Conservation (phyloP, 2,797 vertebrate genomes). For the Gymnoscopelus braueri region DNA sequence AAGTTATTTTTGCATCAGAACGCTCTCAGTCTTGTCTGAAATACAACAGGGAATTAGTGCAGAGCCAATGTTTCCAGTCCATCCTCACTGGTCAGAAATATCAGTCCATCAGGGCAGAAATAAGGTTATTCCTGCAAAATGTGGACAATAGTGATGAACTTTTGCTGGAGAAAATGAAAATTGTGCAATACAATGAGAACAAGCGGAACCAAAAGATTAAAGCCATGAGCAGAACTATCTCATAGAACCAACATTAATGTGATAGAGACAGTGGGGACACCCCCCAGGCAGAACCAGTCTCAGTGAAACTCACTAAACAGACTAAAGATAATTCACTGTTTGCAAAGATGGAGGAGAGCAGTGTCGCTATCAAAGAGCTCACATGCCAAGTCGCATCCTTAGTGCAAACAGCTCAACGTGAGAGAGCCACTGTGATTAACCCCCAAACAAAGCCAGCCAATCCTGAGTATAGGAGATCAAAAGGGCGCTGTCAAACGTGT, state of each 20-base stretch:
- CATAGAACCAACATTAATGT: constrained; percentile 1
- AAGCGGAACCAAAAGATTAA: constrained; percentile 22
- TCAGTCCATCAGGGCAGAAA: too few species aligned
- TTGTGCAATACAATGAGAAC: constrained; percentile 22
- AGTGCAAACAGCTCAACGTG: background rate
- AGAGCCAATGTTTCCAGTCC: constrained; percentile 33
- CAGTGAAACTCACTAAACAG: constrained; percentile 7
- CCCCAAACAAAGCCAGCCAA: background rate
- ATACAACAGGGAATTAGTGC: constrained; percentile 21
- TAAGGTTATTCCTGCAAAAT: constrained; percentile 17
- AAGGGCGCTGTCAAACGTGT: background rate
- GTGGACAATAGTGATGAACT: constrained; percentile 35
- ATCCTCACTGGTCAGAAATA: too few species aligned
- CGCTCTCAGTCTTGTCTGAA: constrained; percentile 15
- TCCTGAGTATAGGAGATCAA: background rate
- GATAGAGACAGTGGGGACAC: background rate
- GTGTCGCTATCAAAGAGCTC: constrained; percentile 28
- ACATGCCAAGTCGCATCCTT: constrained; percentile 26
- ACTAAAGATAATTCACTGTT: constrained; percentile 1
- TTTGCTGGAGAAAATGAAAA: constrained; percentile 33
- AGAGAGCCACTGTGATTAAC: background rate
- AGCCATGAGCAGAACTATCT: background rate
- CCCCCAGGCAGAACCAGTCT: background rate
- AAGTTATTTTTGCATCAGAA: constrained; percentile 22
- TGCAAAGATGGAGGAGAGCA: constrained; percentile 25